phyloP scores from a whole-genome alignment of 2,888 invertebrate genomes.

The Heteromyza rotundicornis region DNA sequence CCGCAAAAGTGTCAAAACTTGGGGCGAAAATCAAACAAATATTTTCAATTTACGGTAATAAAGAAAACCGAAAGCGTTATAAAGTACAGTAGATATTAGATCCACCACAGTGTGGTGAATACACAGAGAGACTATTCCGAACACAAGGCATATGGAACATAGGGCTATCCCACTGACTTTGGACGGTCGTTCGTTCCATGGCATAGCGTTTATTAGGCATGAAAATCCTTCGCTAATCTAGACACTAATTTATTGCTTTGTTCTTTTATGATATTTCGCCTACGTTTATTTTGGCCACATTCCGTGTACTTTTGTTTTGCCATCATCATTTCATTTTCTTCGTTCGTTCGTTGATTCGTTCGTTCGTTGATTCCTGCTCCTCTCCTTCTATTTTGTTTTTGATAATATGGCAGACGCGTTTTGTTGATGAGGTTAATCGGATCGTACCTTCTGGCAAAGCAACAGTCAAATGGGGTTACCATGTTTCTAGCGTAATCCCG shows the following conservation, averaged over 20 bases:
- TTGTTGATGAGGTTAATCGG: constrained; percentile 48
- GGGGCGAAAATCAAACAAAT: neutral
- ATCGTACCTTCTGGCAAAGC: constrained; percentile 36
- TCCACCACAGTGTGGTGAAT: neutral
- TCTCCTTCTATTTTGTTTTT: constrained; percentile 31
- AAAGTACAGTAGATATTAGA: neutral
- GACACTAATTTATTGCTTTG: constrained; percentile 36
- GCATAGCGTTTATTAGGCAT: constrained; percentile 31
- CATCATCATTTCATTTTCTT: neutral
- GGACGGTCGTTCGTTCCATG: neutral
- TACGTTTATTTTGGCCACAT: constrained; percentile 10
- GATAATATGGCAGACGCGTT: constrained; percentile 20
- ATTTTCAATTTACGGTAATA: constrained; percentile 1
- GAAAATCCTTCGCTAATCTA: constrained; percentile 41
- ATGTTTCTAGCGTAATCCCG: constrained; percentile 9
- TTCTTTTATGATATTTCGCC: constrained; percentile 21
- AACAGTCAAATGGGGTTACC: constrained; percentile 43
- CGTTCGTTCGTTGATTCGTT: constrained; percentile 12
- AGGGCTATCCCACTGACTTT: neutral
- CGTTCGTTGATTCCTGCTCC: constrained; percentile 6
- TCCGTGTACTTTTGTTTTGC: neutral
- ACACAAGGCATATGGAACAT: too few relatives aligned
- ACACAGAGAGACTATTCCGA: too few relatives aligned
- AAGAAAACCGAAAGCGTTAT: neutral
- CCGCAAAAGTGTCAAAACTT: neutral